Conservation (phyloP, 2,797 vertebrate genomes). For the Rhinella marina region DNA sequence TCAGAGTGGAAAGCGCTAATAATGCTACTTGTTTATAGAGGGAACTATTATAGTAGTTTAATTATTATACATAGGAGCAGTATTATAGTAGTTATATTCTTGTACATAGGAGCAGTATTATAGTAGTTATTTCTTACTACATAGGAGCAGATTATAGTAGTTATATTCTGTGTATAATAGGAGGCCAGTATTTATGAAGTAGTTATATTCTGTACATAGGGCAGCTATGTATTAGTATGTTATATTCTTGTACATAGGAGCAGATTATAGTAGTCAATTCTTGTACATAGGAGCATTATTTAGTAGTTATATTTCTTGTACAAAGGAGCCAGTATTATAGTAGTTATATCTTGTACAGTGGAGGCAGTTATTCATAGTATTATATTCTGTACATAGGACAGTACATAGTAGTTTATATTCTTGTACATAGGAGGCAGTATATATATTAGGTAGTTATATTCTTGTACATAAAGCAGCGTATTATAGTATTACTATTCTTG, state of each 20-base stretch:
- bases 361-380: background rate
- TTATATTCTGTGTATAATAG: too few relatives aligned
- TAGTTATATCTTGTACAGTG: background rate
- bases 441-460: conserved; percentile 13
- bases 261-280: too few relatives aligned
- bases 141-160: too few relatives aligned
- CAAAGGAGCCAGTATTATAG: background rate
- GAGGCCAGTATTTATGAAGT: too few relatives aligned
- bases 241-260: background rate
- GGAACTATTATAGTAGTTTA: too few relatives aligned
- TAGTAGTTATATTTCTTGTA: background rate
- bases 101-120: background rate
- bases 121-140: too few relatives aligned
- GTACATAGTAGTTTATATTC: conserved; percentile 12
- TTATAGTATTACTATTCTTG: background rate
- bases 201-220: too few relatives aligned
- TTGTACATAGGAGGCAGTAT: background rate
- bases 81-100: conserved; percentile 1
- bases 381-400: background rate
- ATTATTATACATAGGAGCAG: background rate
- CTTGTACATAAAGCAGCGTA: background rate
- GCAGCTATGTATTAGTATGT: background rate
- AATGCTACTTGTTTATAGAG: too few relatives aligned
- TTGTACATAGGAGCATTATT: background rate
- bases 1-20: too few relatives aligned